These are phyloP conservation scores for Gymnothorax javanicus DNA, from an alignment of 2,797 vertebrate species.

Conservation along the genomic window DNA sequence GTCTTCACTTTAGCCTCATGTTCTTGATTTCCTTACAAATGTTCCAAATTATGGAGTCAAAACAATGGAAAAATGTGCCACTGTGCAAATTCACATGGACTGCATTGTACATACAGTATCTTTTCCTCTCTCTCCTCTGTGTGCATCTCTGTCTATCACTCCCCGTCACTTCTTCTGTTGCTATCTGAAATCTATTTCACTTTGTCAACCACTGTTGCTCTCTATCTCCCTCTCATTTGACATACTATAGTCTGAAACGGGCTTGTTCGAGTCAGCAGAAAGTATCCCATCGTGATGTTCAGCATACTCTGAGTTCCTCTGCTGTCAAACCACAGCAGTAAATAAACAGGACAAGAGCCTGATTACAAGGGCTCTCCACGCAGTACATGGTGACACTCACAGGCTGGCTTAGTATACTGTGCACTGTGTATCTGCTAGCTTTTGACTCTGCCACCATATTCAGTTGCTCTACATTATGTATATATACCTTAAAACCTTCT, in stretches of 20 bases:
- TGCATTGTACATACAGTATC: background rate
- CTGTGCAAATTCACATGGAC: background rate
- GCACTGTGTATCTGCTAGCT: slow-evolving; percentile 42
- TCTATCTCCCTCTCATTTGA: background rate
- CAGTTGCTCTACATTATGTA: background rate
- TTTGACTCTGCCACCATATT: slow-evolving; percentile 33
- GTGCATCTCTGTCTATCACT: background rate
- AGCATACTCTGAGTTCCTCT: slow-evolving; percentile 74
- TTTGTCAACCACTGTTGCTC: background rate
- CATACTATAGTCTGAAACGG: slow-evolving; percentile 63
- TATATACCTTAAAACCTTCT: background rate
- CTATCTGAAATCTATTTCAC: background rate
- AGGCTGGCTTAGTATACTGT: slow-evolving; percentile 37
- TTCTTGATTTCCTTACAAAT: too few relatives aligned
- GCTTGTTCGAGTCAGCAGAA: slow-evolving; percentile 66
- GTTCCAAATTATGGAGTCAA: too few relatives aligned
- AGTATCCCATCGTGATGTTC: slow-evolving; percentile 76
- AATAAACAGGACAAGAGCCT: slow-evolving; percentile 66
- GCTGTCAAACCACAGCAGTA: slow-evolving; percentile 75
- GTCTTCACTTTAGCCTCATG: too few relatives aligned
- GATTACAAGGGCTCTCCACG: slow-evolving; percentile 48
- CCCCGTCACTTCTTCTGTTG: background rate
- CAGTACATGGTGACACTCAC: background rate
- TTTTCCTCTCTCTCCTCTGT: background rate
- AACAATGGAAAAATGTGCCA: background rate